Conservation (phyloP, 2,888 invertebrate species). For the Operophtera brumata region DNA sequence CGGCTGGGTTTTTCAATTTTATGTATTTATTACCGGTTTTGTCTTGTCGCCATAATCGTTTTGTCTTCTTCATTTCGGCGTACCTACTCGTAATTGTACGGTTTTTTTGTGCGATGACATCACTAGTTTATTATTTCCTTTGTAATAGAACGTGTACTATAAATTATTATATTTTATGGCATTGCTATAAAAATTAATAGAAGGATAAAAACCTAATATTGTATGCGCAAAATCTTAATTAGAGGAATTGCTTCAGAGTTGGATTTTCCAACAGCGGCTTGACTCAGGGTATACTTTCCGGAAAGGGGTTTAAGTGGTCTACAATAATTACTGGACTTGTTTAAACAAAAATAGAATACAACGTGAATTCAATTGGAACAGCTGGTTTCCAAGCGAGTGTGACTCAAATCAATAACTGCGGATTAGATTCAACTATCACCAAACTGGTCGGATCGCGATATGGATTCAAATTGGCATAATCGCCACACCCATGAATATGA, state of each 20-base stretch:
- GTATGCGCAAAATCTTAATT: background rate
- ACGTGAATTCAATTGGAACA: background rate
- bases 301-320: too few relatives aligned
- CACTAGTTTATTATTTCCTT: constrained; percentile 31
- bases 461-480: constrained; percentile 29
- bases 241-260: background rate
- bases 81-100: constrained; percentile 34
- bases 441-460: constrained; percentile 24
- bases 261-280: background rate
- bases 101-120: constrained; percentile 32
- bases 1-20: constrained; percentile 64
- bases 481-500: constrained; percentile 29
- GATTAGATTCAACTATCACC: constrained; percentile 25
- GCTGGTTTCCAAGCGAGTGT: background rate
- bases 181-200: constrained; percentile 8
- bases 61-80: constrained; percentile 34
- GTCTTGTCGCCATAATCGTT: constrained; percentile 59
- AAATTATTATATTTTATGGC: constrained; percentile 23
- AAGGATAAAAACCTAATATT: background rate
- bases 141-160: constrained; percentile 27
- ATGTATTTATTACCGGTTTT: constrained; percentile 71
- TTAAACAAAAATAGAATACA: background rate
- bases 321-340: too few relatives aligned
- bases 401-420: constrained; percentile 23
- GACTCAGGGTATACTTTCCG: background rate